A percentile compares a stretch with the other conserved stretches of the same genome.
These are phyloP conservation scores for Nyctibius bracteatus DNA, from an alignment of 2,113 vertebrate species.

Conservation along the genomic window DNA sequence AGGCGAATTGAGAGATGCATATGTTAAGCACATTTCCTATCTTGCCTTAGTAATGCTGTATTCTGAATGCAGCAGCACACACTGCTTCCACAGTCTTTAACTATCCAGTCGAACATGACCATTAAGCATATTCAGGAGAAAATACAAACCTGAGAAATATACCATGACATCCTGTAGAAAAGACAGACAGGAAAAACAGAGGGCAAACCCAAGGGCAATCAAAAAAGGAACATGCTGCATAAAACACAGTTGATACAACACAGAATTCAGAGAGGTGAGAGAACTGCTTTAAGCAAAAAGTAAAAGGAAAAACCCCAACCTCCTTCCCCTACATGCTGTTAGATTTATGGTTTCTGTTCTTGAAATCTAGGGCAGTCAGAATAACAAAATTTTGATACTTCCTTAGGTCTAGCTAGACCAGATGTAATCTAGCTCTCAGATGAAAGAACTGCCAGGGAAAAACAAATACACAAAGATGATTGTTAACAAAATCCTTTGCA, in stretches of 20 bases:
- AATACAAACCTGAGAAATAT: neutral
- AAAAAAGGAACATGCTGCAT: neutral
- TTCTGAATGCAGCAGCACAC: slow-evolving; percentile 4
- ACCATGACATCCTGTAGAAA: neutral
- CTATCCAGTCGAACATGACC: neutral
- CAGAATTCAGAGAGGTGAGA: neutral
- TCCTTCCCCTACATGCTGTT: neutral
- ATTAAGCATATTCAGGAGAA: neutral
- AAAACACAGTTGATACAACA: neutral
- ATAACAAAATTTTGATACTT: neutral
- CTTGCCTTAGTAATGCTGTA: neutral
- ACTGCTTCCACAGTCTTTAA: neutral
- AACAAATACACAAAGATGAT: neutral
- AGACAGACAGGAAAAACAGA: neutral
- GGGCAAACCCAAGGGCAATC: neutral
- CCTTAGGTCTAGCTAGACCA: neutral
- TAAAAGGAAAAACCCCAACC: neutral
- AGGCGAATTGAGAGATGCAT: neutral
- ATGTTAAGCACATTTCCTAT: neutral
- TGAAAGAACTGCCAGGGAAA: slow-evolving; percentile 10
- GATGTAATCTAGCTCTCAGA: neutral
- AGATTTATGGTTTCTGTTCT: neutral
- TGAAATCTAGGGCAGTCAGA: slow-evolving; percentile 11
- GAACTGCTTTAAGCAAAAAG: neutral
- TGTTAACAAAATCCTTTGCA: slow-evolving; percentile 9